Percentiles rank a stretch among this genome's conserved stretches.
Conservation (phyloP, 2,113 vertebrate genomes). For the Agapornis roseicollis region DNA sequence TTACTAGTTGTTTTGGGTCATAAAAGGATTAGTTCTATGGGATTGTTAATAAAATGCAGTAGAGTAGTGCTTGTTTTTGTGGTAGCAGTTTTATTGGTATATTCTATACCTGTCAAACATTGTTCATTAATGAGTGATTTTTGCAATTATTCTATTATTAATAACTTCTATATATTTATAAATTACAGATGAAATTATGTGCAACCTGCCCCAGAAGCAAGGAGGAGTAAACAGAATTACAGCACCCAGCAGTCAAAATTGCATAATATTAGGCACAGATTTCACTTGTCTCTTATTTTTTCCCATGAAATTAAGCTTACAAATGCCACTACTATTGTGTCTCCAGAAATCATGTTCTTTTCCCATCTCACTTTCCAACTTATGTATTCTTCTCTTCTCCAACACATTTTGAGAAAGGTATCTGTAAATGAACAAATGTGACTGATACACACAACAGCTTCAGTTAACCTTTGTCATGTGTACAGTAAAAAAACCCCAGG, state of each 20-base stretch:
- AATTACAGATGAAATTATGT: not conserved
- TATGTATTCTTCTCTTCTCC: not conserved
- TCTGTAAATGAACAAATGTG: not conserved
- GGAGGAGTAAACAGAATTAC: not conserved
- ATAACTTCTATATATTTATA: not conserved
- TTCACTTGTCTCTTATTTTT: not conserved
- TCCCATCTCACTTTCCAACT: not conserved
- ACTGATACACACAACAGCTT: not conserved
- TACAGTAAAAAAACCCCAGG: not conserved
- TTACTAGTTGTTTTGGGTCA: not conserved
- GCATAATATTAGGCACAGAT: not conserved
- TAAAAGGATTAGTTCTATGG: not conserved
- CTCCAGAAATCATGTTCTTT: not conserved
- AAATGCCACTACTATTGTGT: not conserved
- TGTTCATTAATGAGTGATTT: not conserved
- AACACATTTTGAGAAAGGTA: not conserved
- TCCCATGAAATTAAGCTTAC: not conserved
- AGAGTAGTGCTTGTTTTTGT: not conserved
- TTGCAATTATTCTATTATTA: not conserved
- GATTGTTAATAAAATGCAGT: not conserved
- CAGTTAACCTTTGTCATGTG: not conserved
- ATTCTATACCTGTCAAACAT: not conserved
- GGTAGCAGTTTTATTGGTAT: not conserved
- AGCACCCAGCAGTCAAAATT: not conserved
- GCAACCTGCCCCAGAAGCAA: not conserved